Evolutionary conservation across 2,113 vertebrate genomes (phyloP).

Genomic region (Bagarius yarrelli): DNA sequence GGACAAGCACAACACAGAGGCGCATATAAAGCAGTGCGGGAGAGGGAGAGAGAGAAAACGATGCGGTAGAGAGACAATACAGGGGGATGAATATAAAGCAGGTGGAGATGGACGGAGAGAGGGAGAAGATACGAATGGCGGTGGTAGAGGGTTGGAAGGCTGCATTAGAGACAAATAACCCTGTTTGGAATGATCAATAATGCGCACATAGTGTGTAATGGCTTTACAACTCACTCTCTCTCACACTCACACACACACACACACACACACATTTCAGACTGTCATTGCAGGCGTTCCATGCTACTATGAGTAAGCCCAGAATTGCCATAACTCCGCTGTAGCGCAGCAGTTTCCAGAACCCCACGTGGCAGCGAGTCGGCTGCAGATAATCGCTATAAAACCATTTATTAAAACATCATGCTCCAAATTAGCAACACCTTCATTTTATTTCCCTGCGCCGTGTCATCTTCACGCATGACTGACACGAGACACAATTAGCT

Average conservation of each 20-base stretch:
- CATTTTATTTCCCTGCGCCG: slow-evolving; percentile 55
- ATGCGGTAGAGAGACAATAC: slow-evolving; percentile 9
- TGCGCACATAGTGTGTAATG: slow-evolving; percentile 55
- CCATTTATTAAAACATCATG: slow-evolving; percentile 53
- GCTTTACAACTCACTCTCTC: slow-evolving; percentile 59
- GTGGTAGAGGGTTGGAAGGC: background rate
- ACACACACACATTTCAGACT: background rate
- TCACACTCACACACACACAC: slow-evolving; percentile 11
- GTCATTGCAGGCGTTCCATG: background rate
- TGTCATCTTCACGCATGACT: slow-evolving; percentile 53
- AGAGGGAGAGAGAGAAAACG: background rate
- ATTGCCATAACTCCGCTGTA: slow-evolving; percentile 26
- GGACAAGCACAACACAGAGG: slow-evolving; percentile 20
- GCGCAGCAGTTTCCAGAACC: background rate
- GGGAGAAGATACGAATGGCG: slow-evolving; percentile 51
- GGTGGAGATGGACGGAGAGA: slow-evolving; percentile 50
- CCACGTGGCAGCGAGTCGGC: background rate
- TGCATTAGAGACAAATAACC: slow-evolving; percentile 19
- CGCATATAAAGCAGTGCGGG: slow-evolving; percentile 34
- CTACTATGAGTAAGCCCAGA: slow-evolving; percentile 29
- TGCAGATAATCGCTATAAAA: slow-evolving; percentile 16
- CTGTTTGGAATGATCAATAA: slow-evolving; percentile 61
- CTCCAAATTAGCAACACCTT: slow-evolving; percentile 59
- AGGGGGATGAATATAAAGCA: slow-evolving; percentile 23
- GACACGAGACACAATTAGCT: slow-evolving; percentile 50